A percentile compares a stretch with the other conserved stretches of the same genome.
Evolutionary conservation across 2,113 vertebrate species (phyloP).

Genomic region (Chaenocephalus aceratus): DNA sequence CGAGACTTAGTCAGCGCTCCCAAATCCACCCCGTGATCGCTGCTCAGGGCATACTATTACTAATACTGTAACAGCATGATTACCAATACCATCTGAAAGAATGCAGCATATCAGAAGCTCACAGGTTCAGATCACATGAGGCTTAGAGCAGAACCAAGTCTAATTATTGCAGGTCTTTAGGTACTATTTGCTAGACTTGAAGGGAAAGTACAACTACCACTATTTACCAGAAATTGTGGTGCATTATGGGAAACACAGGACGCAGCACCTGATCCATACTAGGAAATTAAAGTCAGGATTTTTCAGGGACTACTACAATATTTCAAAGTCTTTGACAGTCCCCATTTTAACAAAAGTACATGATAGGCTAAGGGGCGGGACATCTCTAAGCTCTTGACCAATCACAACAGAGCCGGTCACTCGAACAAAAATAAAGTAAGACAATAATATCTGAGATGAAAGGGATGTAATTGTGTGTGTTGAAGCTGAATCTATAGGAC

Average conservation of each 20-base stretch:
- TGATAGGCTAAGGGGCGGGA: too few species aligned
- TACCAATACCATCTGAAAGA: conserved; percentile 37
- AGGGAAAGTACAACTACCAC: neutral
- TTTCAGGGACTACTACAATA: too few species aligned
- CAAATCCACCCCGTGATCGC: conserved; percentile 63
- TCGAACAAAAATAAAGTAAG: too few species aligned
- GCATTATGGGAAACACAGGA: too few species aligned
- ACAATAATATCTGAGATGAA: neutral
- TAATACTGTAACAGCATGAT: conserved; percentile 41
- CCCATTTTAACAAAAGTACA: too few species aligned
- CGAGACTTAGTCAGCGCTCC: conserved; percentile 29
- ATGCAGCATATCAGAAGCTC: neutral
- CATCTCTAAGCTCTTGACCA: too few species aligned
- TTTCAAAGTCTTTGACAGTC: too few species aligned
- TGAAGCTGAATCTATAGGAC: conserved; percentile 22
- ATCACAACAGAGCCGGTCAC: too few species aligned
- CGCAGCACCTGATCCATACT: too few species aligned
- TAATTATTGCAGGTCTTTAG: neutral
- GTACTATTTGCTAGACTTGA: neutral
- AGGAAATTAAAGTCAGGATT: too few species aligned
- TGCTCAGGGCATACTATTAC: conserved; percentile 38
- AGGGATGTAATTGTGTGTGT: neutral
- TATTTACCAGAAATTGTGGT: too few species aligned
- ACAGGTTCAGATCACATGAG: conserved; percentile 41
- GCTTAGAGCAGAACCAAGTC: conserved; percentile 19